A percentile compares a stretch with the other conserved stretches of the same genome.
phyloP scores from a whole-genome alignment of 2,797 vertebrate species.

The Spheniscus humboldti region DNA sequence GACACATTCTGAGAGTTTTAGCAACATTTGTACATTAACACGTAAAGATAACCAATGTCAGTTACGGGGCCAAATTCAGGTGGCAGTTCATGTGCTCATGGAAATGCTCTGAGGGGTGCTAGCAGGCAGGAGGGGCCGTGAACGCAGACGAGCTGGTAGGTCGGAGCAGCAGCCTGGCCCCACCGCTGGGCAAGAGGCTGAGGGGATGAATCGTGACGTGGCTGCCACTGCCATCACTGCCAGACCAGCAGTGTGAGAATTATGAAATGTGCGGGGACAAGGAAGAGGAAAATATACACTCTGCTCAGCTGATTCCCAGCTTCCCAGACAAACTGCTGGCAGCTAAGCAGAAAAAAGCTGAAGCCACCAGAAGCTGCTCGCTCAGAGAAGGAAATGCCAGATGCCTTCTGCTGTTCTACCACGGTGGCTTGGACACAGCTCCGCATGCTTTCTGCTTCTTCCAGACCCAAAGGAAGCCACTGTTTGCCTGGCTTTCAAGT shows the following conservation, averaged over 20 bases:
- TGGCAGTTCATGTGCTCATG: no score
- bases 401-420: background rate
- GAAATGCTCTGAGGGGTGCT: background rate
- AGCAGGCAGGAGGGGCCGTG: rapidly evolving
- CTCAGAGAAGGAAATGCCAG: background rate
- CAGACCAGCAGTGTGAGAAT: background rate
- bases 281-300: background rate
- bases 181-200: background rate
- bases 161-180: background rate
- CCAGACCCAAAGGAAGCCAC: background rate
- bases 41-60: background rate
- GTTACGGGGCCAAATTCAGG: background rate
- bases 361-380: background rate
- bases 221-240: background rate
- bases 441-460: background rate
- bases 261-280: background rate
- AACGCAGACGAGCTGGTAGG: background rate
- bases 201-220: rapidly evolving
- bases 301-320: background rate
- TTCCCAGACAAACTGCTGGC: background rate
- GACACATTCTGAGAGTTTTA: background rate
- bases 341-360: background rate
- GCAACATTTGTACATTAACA: background rate
- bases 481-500: background rate
- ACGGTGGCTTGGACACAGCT: background rate